A percentile compares a stretch with the other conserved stretches of the same genome.
These are phyloP conservation scores for Cyprinella venusta DNA, from an alignment of 2,797 vertebrate species.

Conservation along the genomic window DNA sequence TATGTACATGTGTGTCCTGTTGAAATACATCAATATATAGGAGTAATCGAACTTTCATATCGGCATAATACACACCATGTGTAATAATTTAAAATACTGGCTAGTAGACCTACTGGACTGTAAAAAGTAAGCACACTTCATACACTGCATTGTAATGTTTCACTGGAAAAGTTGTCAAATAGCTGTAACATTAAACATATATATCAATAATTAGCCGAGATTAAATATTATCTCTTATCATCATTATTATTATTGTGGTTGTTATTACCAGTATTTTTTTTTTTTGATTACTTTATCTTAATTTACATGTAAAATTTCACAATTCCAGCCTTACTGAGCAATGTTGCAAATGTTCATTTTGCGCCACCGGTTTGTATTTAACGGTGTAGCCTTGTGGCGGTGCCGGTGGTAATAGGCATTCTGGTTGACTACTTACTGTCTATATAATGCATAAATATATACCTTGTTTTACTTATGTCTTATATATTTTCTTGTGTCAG, in stretches of 20 bases:
- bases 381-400: neutral
- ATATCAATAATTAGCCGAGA: too few relatives aligned
- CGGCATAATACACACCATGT: neutral
- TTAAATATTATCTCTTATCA: neutral
- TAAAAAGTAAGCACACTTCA: neutral
- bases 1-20: too few relatives aligned
- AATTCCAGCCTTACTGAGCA: neutral
- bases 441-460: neutral
- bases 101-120: neutral
- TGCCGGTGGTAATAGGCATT: neutral
- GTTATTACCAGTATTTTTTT: neutral
- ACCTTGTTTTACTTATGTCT: neutral
- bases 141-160: neutral
- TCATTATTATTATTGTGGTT: neutral
- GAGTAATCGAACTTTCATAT: too few relatives aligned
- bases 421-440: neutral
- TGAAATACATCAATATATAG: too few relatives aligned
- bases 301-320: neutral
- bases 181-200: neutral
- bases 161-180: neutral
- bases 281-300: neutral
- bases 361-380: neutral
- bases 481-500: slow-evolving; percentile 69
- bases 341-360: neutral
- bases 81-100: too few relatives aligned